phyloP scores from a whole-genome alignment of 2,797 vertebrate genomes.

The Phoxinus dragarum region DNA sequence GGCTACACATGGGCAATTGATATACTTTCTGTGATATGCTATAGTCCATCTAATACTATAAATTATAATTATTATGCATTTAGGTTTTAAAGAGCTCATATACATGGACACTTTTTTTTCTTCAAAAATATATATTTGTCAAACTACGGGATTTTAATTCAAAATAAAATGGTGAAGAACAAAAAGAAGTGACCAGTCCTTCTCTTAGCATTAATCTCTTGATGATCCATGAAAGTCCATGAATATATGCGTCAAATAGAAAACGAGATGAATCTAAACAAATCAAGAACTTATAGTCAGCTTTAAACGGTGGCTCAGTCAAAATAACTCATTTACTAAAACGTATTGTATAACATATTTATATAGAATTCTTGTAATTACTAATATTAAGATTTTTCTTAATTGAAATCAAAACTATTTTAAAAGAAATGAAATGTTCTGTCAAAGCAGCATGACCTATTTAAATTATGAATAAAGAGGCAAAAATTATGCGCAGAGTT shows the following conservation, averaged over 20 bases:
- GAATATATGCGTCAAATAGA: not conserved
- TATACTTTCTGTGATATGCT: not conserved
- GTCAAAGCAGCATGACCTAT: not conserved
- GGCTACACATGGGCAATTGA: not conserved
- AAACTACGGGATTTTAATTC: not conserved
- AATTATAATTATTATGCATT: not conserved
- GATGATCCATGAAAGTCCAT: not conserved
- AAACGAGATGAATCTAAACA: not conserved
- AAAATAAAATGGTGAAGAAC: not conserved
- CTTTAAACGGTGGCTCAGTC: not conserved
- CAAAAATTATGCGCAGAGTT: not conserved
- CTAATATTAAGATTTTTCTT: not conserved
- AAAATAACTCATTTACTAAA: too few species aligned
- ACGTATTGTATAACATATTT: too few species aligned
- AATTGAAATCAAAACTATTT: not conserved
- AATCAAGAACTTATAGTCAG: not conserved
- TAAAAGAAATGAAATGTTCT: not conserved
- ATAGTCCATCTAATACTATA: not conserved
- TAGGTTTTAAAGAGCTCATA: too few species aligned
- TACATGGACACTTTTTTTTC: not conserved
- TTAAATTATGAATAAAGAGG: not conserved
- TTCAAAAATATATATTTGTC: not conserved
- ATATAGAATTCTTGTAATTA: not conserved
- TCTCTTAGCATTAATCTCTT: not conserved
- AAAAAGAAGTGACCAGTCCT: not conserved